These are phyloP conservation scores for Conger conger DNA, from an alignment of 2,113 vertebrate species.

Conservation along the genomic window DNA sequence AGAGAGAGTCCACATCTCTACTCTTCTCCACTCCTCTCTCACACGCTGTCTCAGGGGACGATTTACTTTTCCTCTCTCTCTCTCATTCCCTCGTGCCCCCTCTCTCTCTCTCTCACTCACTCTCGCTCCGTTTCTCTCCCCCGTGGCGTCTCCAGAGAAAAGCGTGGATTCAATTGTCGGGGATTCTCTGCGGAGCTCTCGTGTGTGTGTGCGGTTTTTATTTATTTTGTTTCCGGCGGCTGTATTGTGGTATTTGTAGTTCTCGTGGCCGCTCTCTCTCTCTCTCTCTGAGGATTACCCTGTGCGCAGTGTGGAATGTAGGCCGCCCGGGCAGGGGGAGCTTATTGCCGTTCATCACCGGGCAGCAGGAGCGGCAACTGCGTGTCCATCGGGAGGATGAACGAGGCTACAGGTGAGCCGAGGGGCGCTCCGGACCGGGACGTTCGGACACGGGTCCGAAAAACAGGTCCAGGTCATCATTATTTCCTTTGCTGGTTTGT, in stretches of 20 bases:
- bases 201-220: background rate
- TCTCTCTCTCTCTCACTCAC: too few relatives aligned
- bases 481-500: background rate
- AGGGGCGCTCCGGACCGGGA: too few relatives aligned
- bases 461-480: too few relatives aligned
- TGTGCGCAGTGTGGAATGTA: constrained; percentile 11
- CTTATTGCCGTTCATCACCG: background rate
- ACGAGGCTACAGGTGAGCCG: background rate
- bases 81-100: background rate
- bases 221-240: background rate
- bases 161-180: background rate
- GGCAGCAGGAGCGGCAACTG: background rate
- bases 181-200: background rate
- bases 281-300: background rate
- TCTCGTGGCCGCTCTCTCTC: background rate
- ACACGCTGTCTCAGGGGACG: too few relatives aligned
- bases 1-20: background rate
- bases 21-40: constrained; percentile 9
- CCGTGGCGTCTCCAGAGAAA: background rate
- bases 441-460: too few relatives aligned
- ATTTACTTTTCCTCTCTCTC: background rate
- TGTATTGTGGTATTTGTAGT: background rate
- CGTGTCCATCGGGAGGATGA: background rate
- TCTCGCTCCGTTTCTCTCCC: background rate
- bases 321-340: background rate